Percentiles rank a stretch among this genome's conserved stretches.
Evolutionary conservation across 2,113 vertebrate genomes (phyloP).

Genomic region (Hemichromis elongatus): DNA sequence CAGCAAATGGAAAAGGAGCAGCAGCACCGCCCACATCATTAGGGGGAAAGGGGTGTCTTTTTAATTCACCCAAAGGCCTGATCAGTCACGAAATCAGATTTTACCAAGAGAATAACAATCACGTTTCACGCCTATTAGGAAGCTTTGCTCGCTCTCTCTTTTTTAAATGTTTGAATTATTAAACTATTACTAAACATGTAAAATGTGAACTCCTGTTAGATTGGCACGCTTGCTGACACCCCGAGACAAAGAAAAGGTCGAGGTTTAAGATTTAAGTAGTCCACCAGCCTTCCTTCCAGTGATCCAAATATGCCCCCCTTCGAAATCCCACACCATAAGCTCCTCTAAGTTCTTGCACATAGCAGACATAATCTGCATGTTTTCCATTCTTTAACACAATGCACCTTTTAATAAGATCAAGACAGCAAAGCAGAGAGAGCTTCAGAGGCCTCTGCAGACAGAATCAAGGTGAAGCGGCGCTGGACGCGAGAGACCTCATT

Average conservation of each 20-base stretch:
- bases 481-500: constrained; percentile 18
- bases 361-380: constrained; percentile 33
- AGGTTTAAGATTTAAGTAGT: constrained; percentile 56
- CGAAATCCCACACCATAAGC: constrained; percentile 51
- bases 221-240: constrained; percentile 24
- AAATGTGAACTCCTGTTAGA: background rate
- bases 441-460: background rate
- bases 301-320: constrained; percentile 17
- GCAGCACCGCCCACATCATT: constrained; percentile 61
- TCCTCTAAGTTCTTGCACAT: constrained; percentile 21
- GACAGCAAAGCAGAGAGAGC: constrained; percentile 37
- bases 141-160: background rate
- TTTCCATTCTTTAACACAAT: constrained; percentile 38
- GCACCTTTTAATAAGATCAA: constrained; percentile 39
- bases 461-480: background rate
- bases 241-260: constrained; percentile 18
- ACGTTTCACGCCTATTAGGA: background rate
- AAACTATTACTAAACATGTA: background rate
- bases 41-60: background rate
- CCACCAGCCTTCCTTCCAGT: constrained; percentile 25
- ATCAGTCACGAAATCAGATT: constrained; percentile 8
- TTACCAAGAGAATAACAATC: background rate
- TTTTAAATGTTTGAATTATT: background rate
- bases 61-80: constrained; percentile 3
- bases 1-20: constrained; percentile 73